Conservation (phyloP, 2,888 invertebrate species). For the Trypoxylon attenuatum region DNA sequence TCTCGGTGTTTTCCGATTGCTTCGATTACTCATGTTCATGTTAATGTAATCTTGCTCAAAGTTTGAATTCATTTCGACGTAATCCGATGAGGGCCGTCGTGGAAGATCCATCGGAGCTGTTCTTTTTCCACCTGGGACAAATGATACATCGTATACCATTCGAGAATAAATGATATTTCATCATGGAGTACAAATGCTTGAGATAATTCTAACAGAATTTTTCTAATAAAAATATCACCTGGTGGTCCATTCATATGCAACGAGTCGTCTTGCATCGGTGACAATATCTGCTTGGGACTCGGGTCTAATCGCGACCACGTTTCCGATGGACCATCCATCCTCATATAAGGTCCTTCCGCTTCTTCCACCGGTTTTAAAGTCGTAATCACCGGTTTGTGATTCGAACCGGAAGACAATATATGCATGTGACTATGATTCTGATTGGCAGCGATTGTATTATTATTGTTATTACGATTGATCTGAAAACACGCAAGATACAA, state of each 20-base stretch:
- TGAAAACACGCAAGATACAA: constrained; percentile 31
- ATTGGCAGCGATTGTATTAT: constrained; percentile 72
- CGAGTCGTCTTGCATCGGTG: constrained; percentile 70
- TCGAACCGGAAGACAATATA: constrained; percentile 55
- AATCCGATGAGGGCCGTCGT: constrained; percentile 77
- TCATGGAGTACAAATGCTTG: no score
- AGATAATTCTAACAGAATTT: constrained; percentile 15
- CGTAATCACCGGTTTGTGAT: constrained; percentile 67
- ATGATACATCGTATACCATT: no score
- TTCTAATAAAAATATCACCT: constrained; percentile 51
- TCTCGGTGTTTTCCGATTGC: constrained; percentile 54
- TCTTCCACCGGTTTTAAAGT: constrained; percentile 73
- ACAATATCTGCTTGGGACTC: constrained; percentile 74
- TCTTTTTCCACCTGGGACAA: constrained; percentile 59
- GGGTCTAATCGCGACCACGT: constrained; percentile 65
- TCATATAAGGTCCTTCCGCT: constrained; percentile 71
- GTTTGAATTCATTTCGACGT: constrained; percentile 80
- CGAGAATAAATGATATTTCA: no score
- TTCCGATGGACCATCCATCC: constrained; percentile 68
- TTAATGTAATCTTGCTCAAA: constrained; percentile 77
- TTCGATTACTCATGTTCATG: constrained; percentile 74
- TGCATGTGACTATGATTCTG: constrained; percentile 70
- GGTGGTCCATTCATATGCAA: constrained; percentile 74
- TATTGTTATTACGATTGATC: constrained; percentile 71
- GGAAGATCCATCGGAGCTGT: constrained; percentile 74